Percentiles rank a stretch among this genome's conserved stretches.
Conservation (phyloP, 2,888 invertebrate genomes). For the Mactromeris polynyma region DNA sequence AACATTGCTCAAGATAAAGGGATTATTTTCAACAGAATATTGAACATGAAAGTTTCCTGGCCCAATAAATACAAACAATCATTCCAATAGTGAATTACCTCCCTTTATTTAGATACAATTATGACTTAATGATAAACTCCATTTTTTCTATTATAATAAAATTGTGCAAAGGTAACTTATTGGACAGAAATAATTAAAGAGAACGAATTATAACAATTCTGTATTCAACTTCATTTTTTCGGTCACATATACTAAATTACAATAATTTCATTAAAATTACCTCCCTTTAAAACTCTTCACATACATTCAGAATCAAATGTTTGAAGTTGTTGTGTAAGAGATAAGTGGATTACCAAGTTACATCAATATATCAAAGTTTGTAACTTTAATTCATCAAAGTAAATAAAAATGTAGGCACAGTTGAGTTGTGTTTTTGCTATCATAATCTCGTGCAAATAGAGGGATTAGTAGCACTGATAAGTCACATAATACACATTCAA, state of each 20-base stretch:
- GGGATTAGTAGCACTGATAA: constrained; percentile 7
- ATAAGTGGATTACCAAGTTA: neutral
- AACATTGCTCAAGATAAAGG: constrained; percentile 11
- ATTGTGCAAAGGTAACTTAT: neutral
- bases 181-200: neutral
- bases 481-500: neutral
- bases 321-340: neutral
- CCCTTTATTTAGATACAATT: neutral
- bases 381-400: constrained; percentile 12
- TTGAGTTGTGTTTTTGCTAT: neutral
- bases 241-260: too few species aligned
- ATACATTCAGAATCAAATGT: neutral
- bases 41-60: neutral
- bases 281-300: neutral
- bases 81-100: neutral
- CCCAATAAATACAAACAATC: neutral
- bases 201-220: too few species aligned
- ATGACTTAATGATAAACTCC: neutral
- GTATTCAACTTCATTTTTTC: too few species aligned
- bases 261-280: neutral
- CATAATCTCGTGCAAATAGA: neutral
- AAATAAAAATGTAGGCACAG: neutral
- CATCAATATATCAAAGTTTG: constrained; percentile 14
- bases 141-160: neutral
- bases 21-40: neutral